These are phyloP conservation scores for Cryptotis parvus DNA, from an alignment of 2,113 vertebrate genomes.

Conservation along the genomic window DNA sequence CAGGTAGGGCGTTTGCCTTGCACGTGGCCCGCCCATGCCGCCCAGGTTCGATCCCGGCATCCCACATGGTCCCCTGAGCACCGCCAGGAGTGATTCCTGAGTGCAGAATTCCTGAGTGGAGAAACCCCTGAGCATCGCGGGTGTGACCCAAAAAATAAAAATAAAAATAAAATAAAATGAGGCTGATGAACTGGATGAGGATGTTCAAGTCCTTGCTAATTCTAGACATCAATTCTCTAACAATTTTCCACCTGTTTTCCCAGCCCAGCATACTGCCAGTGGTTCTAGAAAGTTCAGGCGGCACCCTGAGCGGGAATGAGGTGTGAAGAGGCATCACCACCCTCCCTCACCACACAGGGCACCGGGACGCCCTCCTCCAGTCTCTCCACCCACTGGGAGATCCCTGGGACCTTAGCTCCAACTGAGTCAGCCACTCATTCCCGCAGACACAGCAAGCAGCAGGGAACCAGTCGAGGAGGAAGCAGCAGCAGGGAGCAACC, in stretches of 20 bases:
- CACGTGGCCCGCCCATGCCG: too few species aligned
- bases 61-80: too few species aligned
- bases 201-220: slow-evolving; percentile 6
- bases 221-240: not conserved
- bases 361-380: not conserved
- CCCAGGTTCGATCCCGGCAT: too few species aligned
- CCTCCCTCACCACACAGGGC: not conserved
- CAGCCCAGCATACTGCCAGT: not conserved
- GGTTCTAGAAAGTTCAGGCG: not conserved
- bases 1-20: too few species aligned
- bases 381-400: not conserved
- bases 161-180: too few species aligned
- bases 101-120: too few species aligned
- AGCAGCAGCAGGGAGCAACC: not conserved
- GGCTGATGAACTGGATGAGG: not conserved
- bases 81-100: too few species aligned
- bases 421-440: not conserved
- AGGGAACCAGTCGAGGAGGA: not conserved
- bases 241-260: not conserved
- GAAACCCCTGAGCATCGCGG: too few species aligned
- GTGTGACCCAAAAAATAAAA: too few species aligned
- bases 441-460: not conserved
- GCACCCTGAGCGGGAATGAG: not conserved
- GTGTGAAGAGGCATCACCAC: not conserved
- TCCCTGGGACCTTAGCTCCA: not conserved